Base-by-base conservation (phyloP, 2,888 invertebrate species). In the Abrostola tripartita region DNA sequence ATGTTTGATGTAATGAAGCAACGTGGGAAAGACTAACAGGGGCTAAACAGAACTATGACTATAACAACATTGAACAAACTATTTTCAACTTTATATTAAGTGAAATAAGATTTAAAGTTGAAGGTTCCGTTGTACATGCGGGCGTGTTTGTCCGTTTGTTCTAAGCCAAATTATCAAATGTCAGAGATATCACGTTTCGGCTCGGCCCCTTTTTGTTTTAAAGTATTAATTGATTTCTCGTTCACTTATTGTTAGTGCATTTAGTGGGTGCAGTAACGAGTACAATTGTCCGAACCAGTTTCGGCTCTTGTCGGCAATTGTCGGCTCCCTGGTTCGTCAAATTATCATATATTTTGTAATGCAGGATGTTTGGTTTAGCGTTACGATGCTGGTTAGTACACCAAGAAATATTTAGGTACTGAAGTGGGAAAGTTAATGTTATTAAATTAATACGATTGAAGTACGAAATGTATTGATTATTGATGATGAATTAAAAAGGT, bases 21-120 rank as follows among this genome's bases (percentile, higher is more conserved):
- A 88, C 90, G 91, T 92, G 92, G 88, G 92, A 93, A 92, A 90
- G 79, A 81, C 86, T 88, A 88, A 89, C 86, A 90, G 58, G 72
- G 63, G 61, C 62, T 65, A 59, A 66, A 60, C 51, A 63, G 47
- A 69, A 51, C 72, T 66, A 64, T 72, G 75, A 69, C 72, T 58
- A 71, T 68, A 52, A 61, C 54, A 63, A 37, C 24, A 42, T 50
- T 12, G 8, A 55, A n/a, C 68, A 73, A 42, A 57, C 60, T 9
- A 79, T 65, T 68, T 65, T 66, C 61, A 70, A 59, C 75, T 68
- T 57, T 85, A 75, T 61, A 0, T 0, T 0, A 0, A 47, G 9
- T 0, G 0, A 0, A 9, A 59, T 77, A 69, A 67, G 50, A 65
- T 55, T 62, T 37, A 5, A 41, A 62, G 0, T 77, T 0, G 6